Percentiles rank a stretch among this genome's conserved stretches.
Conservation (phyloP, 1,140 invertebrate species). For the Oncopeltus fasciatus region DNA sequence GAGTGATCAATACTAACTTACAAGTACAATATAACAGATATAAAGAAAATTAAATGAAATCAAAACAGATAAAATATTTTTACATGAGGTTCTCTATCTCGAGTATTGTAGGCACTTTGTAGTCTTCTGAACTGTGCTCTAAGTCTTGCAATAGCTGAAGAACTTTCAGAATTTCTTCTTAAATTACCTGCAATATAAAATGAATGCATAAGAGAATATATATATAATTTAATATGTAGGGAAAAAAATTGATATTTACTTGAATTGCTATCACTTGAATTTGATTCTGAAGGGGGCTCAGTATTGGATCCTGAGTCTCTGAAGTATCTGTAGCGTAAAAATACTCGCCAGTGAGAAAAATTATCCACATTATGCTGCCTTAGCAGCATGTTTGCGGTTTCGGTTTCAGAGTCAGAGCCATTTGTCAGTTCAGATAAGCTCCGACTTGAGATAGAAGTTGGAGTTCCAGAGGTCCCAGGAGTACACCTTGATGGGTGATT, state of each 20-base stretch:
- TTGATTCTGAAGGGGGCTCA: constrained; percentile 1
- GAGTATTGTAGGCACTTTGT: constrained; percentile 17
- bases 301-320: neutral
- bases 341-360: neutral
- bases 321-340: neutral
- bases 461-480: neutral
- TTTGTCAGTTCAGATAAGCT: neutral
- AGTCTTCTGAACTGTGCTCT: constrained; percentile 17
- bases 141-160: constrained; percentile 15
- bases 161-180: constrained; percentile 9
- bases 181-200: neutral
- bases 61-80: neutral
- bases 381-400: neutral
- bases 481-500: neutral
- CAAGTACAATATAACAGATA: too few relatives aligned
- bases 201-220: neutral
- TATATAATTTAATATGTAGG: neutral
- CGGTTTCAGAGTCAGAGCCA: neutral
- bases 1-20: too few relatives aligned
- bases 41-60: too few relatives aligned
- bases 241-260: neutral
- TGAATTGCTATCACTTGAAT: constrained; percentile 3
- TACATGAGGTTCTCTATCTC: constrained; percentile 15
- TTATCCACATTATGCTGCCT: neutral
- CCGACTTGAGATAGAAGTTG: neutral